Percentiles rank a stretch among this genome's conserved stretches.
Conservation (phyloP, 2,113 vertebrate genomes). For the Hemichromis elongatus region DNA sequence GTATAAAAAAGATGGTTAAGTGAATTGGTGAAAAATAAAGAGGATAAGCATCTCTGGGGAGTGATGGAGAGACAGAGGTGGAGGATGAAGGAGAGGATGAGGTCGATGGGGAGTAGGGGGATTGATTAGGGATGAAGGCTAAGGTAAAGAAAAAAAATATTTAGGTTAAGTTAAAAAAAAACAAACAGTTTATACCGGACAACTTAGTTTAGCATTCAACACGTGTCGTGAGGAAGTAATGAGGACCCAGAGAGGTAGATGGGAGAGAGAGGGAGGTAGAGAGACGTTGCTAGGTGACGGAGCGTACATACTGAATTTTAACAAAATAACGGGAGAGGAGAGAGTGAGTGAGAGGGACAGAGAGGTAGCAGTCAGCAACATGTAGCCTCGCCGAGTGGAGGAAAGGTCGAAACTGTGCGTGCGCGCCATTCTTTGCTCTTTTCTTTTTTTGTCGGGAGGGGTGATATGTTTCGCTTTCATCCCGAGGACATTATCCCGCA, state of each 20-base stretch:
- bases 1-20: not conserved
- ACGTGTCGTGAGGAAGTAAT: conserved; percentile 73
- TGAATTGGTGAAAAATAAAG: not conserved
- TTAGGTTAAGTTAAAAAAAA: not conserved
- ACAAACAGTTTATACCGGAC: conserved; percentile 17
- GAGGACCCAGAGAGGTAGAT: conserved; percentile 26
- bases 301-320: conserved; percentile 82
- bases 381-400: conserved; percentile 70
- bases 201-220: conserved; percentile 79
- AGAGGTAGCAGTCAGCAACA: conserved; percentile 70
- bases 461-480: conserved; percentile 30
- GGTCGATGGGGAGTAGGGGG: not conserved
- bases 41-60: not conserved
- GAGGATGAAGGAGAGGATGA: not conserved
- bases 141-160: not conserved
- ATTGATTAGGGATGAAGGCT: not conserved
- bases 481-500: conserved; percentile 51
- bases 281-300: conserved; percentile 77
- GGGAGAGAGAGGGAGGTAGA: conserved; percentile 23
- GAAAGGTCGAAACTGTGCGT: conserved; percentile 63
- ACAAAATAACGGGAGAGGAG: conserved; percentile 67
- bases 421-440: conserved; percentile 2
- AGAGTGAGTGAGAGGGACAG: conserved; percentile 55
- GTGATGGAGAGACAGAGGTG: not conserved
- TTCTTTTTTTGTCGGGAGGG: not conserved